Conservation (phyloP, 2,113 vertebrate species). For the Microcebus jonahi region DNA sequence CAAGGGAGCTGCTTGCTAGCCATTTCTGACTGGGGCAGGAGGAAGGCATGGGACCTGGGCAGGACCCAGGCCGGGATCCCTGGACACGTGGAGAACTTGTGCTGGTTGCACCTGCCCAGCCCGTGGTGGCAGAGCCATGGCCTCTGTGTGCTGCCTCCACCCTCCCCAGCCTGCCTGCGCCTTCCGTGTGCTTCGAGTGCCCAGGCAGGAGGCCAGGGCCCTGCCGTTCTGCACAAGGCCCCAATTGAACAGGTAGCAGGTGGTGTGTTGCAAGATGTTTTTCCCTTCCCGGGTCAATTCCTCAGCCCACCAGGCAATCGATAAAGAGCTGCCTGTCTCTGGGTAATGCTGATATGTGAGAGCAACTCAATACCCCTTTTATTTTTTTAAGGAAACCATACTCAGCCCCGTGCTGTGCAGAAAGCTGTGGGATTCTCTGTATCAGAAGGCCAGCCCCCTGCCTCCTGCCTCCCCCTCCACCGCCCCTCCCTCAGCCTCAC, state of each 20-base stretch:
- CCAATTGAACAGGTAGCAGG: neutral
- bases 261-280: neutral
- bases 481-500: neutral
- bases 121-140: neutral
- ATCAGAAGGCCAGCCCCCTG: neutral
- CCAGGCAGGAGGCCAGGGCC: neutral
- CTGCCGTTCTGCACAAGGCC: neutral
- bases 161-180: neutral
- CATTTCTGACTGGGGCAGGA: neutral
- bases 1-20: neutral
- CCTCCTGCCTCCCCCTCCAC: neutral
- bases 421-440: neutral
- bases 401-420: neutral
- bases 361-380: neutral
- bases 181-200: neutral
- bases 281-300: neutral
- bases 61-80: too few relatives aligned
- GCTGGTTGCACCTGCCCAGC: neutral
- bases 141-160: neutral
- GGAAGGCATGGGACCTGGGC: neutral
- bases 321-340: neutral
- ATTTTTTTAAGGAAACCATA: neutral
- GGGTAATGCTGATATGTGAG: neutral
- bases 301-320: neutral
- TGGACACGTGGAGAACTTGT: neutral